phyloP scores from a whole-genome alignment of 2,797 vertebrate species.

The Acridotheres tristis region DNA sequence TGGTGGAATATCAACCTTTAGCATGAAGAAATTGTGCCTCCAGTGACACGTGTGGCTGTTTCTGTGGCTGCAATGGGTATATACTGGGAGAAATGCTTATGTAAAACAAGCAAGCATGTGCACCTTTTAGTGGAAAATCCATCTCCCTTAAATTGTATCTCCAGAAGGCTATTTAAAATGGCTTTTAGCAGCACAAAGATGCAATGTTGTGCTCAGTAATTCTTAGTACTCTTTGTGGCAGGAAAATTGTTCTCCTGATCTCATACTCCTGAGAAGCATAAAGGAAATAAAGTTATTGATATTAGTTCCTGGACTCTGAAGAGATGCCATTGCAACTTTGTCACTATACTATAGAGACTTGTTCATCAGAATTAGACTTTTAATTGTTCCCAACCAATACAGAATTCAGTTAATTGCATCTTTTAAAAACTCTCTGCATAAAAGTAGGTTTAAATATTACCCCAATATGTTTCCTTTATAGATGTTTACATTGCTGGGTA shows the following conservation, averaged over 20 bases:
- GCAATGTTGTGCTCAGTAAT: not conserved
- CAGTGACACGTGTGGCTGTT: fast-evolving
- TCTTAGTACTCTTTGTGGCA: not conserved
- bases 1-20: not conserved
- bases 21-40: not conserved
- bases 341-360: not conserved
- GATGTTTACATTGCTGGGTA: not conserved
- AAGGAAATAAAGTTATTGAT: conserved; percentile 3
- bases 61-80: not conserved
- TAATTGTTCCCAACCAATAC: not conserved
- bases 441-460: not conserved
- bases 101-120: not conserved
- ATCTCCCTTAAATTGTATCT: not conserved
- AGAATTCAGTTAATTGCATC: not conserved
- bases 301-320: not conserved
- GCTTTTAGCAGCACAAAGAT: not conserved
- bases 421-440: not conserved
- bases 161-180: not conserved
- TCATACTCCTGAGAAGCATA: not conserved
- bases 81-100: not conserved
- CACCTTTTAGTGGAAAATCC: not conserved
- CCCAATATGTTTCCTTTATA: not conserved
- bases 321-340: not conserved
- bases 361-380: not conserved
- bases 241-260: not conserved